Evolutionary conservation across 2,113 vertebrate genomes (phyloP), one percentile per base, ranked within the genome.

Genomic region (Perognathus longimembris): DNA sequence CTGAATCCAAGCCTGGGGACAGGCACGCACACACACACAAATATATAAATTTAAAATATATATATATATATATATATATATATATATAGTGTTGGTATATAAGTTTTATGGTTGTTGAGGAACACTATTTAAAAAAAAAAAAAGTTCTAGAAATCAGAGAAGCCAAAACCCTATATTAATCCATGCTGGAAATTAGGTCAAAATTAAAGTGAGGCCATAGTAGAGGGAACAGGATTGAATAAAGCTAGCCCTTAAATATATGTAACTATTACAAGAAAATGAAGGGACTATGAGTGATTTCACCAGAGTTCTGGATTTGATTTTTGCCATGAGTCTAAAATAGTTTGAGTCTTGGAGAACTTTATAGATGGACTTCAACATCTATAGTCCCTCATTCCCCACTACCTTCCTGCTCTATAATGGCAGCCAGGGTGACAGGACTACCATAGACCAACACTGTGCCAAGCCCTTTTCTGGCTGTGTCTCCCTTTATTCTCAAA

Each of bases 161-260:
- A 24, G 42, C 11, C 75, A 92, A 70, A 88, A 61, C 63, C 61
- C 83, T 88, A 36, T 6, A 94, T 64, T 76, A 85, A 74, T 66
- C 20, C 26, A 63, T 28, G 79, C 22, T 75, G 20, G 54, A 66
- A 84, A 93, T 5, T 75, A 69, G 5, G 18, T 84, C 36, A 70
- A 77, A 59, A 76, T 89, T 84, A 50, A 63, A 91, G 22, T 63
- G 22, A 30, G 70, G 20, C 64, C 71, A 76, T 67, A 10, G 10
- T 80, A 74, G 83, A 36, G 50, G 63, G 40, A 12, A 28, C 26
- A 42, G 57, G 26, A 10, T 18, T 67, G 28, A 91, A 22, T 78
- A 66, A 93, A 84, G 57, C 5, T 54, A 45, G 36, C 45, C 2
- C 11, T 80, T 36, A 77, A 20, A 20, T 38, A 12, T 42, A 28